Conservation (phyloP, 2,113 vertebrate genomes). For the Urocitellus parryii region DNA sequence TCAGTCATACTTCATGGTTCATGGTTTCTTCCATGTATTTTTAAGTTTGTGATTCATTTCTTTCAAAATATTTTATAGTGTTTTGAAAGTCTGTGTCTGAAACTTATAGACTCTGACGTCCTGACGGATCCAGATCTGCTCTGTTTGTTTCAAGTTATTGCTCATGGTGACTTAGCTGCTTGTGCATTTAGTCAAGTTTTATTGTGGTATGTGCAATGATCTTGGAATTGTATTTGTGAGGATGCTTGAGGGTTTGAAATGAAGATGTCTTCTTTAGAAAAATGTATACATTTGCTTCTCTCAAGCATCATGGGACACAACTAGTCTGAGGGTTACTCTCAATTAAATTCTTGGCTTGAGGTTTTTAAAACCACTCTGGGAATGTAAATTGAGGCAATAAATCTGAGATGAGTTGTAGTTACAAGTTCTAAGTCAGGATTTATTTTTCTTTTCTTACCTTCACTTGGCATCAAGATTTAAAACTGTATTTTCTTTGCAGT, state of each 20-base stretch:
- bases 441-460: constrained; percentile 26
- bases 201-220: background rate
- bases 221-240: background rate
- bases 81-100: background rate
- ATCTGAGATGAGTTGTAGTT: constrained; percentile 1
- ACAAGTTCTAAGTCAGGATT: constrained; percentile 8
- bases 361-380: background rate
- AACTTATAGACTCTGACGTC: background rate
- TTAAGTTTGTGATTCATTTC: constrained; percentile 9
- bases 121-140: background rate
- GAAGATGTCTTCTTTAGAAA: background rate
- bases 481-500: background rate
- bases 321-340: constrained; percentile 1
- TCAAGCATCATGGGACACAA: background rate
- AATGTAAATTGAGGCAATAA: constrained; percentile 21
- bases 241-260: constrained; percentile 5
- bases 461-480: background rate
- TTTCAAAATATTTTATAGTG: background rate
- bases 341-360: constrained; percentile 51
- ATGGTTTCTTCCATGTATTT: constrained; percentile 36
- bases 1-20: background rate
- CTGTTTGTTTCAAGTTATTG: background rate
- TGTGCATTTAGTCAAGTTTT: constrained; percentile 38
- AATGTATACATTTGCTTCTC: constrained; percentile 14
- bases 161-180: constrained; percentile 14